These are phyloP conservation scores for Diabrotica balteata DNA, from an alignment of 2,888 invertebrate genomes.

Conservation along the genomic window DNA sequence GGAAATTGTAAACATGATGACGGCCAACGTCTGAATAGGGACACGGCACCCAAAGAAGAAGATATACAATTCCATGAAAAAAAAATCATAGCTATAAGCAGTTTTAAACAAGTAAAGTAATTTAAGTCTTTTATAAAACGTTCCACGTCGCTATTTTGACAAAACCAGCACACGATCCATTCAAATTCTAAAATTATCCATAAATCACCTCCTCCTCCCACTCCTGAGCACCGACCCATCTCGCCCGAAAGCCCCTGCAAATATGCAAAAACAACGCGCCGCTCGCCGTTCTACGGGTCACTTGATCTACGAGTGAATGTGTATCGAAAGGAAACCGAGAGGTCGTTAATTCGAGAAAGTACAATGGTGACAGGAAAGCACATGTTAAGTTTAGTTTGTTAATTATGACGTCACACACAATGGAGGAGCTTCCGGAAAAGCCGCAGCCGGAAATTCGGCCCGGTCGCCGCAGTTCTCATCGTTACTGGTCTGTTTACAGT, in stretches of 20 bases:
- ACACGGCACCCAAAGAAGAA: too few relatives aligned
- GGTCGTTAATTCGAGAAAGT: slow-evolving; percentile 60
- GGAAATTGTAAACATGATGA: too few relatives aligned
- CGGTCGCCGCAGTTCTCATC: slow-evolving; percentile 32
- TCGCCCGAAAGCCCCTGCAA: neutral
- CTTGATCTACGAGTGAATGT: slow-evolving; percentile 56
- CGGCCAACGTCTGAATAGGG: too few relatives aligned
- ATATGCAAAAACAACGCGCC: slow-evolving; percentile 29
- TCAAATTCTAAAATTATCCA: slow-evolving; percentile 12
- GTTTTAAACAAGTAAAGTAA: too few relatives aligned
- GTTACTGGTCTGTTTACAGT: slow-evolving; percentile 9
- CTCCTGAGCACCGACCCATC: neutral
- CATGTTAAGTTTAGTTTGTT: slow-evolving; percentile 65
- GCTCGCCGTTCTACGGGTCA: slow-evolving; percentile 52
- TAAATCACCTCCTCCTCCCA: slow-evolving; percentile 6
- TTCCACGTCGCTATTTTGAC: neutral
- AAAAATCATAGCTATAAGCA: too few relatives aligned
- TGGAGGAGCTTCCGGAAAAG: slow-evolving; percentile 52
- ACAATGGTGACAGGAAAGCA: slow-evolving; percentile 64
- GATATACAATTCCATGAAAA: too few relatives aligned
- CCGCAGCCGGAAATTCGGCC: slow-evolving; percentile 57
- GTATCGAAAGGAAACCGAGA: slow-evolving; percentile 58
- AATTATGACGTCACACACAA: slow-evolving; percentile 60
- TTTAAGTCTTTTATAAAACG: too few relatives aligned
- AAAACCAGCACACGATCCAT: slow-evolving; percentile 5